phyloP scores from a whole-genome alignment of 2,888 invertebrate genomes.

The Galerucella pusilla region DNA sequence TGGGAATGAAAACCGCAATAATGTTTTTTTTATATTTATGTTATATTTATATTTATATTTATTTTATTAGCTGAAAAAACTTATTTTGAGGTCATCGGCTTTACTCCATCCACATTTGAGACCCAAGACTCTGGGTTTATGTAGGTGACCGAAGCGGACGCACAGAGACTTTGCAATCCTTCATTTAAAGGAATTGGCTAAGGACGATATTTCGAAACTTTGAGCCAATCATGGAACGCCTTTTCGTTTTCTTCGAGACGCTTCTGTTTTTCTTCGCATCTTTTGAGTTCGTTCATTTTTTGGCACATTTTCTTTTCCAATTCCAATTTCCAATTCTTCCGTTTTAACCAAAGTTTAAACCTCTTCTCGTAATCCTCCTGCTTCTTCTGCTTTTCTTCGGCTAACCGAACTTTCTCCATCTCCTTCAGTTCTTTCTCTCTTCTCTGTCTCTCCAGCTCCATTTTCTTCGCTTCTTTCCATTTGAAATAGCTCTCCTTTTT shows the following conservation, averaged over 20 bases:
- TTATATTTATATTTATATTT: too few species aligned
- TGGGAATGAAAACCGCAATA: too few species aligned
- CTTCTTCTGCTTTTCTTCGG: constrained; percentile 24
- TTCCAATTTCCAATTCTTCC: constrained; percentile 65
- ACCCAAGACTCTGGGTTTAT: constrained; percentile 74
- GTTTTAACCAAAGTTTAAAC: constrained; percentile 68
- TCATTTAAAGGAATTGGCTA: constrained; percentile 73
- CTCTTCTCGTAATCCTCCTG: constrained; percentile 56
- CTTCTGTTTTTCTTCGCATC: constrained; percentile 68
- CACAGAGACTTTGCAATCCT: constrained; percentile 74
- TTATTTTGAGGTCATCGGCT: constrained; percentile 26
- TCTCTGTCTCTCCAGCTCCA: constrained; percentile 55
- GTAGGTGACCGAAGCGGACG: constrained; percentile 74
- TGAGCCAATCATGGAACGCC: constrained; percentile 74
- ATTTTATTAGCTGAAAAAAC: constrained; percentile 10
- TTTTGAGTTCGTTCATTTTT: constrained; percentile 64
- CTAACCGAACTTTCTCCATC: constrained; percentile 27
- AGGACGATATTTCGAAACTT: constrained; percentile 72
- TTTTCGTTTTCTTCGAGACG: constrained; percentile 68
- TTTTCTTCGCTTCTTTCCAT: constrained; percentile 67
- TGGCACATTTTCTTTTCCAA: constrained; percentile 64
- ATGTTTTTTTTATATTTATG: too few species aligned
- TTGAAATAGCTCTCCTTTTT: constrained; percentile 64
- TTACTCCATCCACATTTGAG: constrained; percentile 47
- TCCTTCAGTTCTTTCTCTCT: constrained; percentile 59